These are phyloP conservation scores for Cynopterus brachyotis DNA, from an alignment of 2,113 vertebrate genomes.

Conservation along the genomic window DNA sequence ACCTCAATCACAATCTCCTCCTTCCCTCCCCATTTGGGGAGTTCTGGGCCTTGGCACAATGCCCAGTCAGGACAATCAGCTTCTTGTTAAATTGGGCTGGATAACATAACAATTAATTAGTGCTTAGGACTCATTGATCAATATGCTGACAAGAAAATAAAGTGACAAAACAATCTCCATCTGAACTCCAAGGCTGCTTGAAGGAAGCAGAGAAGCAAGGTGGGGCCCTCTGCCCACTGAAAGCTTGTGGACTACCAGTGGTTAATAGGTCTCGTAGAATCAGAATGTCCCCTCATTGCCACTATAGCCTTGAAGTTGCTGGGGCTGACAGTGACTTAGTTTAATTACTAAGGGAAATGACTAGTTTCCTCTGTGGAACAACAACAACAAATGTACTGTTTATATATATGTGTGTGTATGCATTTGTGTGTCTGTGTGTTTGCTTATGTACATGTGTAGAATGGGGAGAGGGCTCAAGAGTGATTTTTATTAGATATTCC, in stretches of 20 bases:
- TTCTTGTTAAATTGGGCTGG: slow-evolving; percentile 25
- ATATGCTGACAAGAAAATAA: neutral
- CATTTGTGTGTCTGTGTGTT: neutral
- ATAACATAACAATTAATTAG: slow-evolving; percentile 72
- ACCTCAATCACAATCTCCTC: neutral
- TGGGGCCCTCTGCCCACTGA: neutral
- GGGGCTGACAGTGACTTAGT: neutral
- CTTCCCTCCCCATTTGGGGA: neutral
- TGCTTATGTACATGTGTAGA: neutral
- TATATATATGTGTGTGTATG: neutral
- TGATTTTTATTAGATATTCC: neutral
- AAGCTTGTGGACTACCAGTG: neutral
- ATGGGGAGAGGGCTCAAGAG: neutral
- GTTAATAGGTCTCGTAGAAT: neutral
- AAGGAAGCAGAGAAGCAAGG: slow-evolving; percentile 4
- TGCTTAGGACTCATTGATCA: slow-evolving; percentile 20
- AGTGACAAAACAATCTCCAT: neutral
- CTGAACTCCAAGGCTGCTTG: neutral
- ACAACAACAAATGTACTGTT: neutral
- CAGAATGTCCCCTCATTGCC: fast-evolving
- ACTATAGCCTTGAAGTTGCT: neutral
- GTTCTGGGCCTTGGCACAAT: slow-evolving; percentile 12
- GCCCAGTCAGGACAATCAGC: neutral
- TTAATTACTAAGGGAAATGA: neutral
- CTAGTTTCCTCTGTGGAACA: neutral